phyloP scores from a whole-genome alignment of 2,888 invertebrate species.

The Dicranocentrus wangi region DNA sequence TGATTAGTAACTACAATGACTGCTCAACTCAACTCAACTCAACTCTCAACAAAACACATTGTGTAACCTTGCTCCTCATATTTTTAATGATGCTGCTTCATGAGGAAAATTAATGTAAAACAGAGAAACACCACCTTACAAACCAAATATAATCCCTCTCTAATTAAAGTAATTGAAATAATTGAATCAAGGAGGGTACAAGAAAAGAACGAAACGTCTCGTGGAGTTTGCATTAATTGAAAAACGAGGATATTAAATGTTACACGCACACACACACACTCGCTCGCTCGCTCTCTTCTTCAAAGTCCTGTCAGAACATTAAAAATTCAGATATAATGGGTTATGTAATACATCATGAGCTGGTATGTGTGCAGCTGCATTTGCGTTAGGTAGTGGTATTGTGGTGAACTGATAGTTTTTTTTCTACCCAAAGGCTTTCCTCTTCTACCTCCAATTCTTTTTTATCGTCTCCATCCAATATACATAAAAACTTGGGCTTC shows the following conservation, averaged over 20 bases:
- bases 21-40: neutral
- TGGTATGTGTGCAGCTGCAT: conserved; percentile 23
- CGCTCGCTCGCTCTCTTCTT: neutral
- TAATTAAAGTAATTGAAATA: conserved; percentile 65
- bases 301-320: neutral
- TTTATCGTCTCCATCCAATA: too few relatives aligned
- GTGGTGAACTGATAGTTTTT: neutral
- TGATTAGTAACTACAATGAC: conserved; percentile 29
- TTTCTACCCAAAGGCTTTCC: conserved; percentile 54
- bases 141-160: conserved; percentile 44
- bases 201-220: conserved; percentile 41
- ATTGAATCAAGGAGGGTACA: conserved; percentile 54
- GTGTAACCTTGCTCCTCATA: conserved; percentile 37
- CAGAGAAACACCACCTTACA: conserved; percentile 32
- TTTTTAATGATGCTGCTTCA: conserved; percentile 59
- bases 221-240: conserved; percentile 51
- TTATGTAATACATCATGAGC: too few relatives aligned
- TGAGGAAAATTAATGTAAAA: conserved; percentile 45
- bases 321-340: too few relatives aligned
- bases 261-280: conserved; percentile 18
- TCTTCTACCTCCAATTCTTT: conserved; percentile 29
- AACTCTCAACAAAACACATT: conserved; percentile 1
- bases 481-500: too few relatives aligned
- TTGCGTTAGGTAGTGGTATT: conserved; percentile 14
- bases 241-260: conserved; percentile 54